These are phyloP conservation scores for Gerosis bhagava DNA, from an alignment of 2,888 invertebrate genomes.

Conservation along the genomic window DNA sequence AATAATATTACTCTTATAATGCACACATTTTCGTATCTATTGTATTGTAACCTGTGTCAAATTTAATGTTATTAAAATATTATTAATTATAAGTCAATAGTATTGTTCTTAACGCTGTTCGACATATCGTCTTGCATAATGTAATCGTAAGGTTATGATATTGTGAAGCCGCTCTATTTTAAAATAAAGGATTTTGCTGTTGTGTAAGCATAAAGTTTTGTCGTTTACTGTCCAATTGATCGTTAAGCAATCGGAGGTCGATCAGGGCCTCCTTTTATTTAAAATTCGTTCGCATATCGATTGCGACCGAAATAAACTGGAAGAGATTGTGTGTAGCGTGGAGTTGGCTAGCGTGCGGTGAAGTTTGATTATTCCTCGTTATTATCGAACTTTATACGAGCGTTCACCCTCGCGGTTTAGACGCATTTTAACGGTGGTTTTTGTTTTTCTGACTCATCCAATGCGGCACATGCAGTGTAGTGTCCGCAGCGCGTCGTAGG, in stretches of 20 bases:
- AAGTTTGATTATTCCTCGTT: constrained; percentile 47
- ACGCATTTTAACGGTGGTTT: constrained; percentile 56
- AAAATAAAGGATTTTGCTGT: constrained; percentile 81
- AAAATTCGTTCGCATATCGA: constrained; percentile 70
- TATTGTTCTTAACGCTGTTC: constrained; percentile 78
- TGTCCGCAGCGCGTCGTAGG: constrained; percentile 62
- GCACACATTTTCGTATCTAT: constrained; percentile 59
- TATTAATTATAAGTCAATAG: constrained; percentile 66
- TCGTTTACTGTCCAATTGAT: constrained; percentile 75
- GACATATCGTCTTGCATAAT: constrained; percentile 73
- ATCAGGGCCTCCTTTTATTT: constrained; percentile 60
- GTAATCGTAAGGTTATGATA: constrained; percentile 76
- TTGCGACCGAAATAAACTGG: constrained; percentile 75
- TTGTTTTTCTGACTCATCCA: constrained; percentile 78
- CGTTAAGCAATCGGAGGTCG: constrained; percentile 63
- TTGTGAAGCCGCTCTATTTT: constrained; percentile 82
- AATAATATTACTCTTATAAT: constrained; percentile 47
- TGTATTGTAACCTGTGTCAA: constrained; percentile 75
- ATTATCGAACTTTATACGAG: constrained; percentile 38
- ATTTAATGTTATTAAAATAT: constrained; percentile 62
- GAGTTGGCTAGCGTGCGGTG: constrained; percentile 71
- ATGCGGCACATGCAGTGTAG: constrained; percentile 67
- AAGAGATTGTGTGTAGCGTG: constrained; percentile 76
- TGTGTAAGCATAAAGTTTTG: constrained; percentile 78
- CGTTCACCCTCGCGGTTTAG: constrained; percentile 39